A percentile compares a stretch with the other conserved stretches of the same genome.
phyloP scores from a whole-genome alignment of 2,797 vertebrate species.

The Chaunax sp. region DNA sequence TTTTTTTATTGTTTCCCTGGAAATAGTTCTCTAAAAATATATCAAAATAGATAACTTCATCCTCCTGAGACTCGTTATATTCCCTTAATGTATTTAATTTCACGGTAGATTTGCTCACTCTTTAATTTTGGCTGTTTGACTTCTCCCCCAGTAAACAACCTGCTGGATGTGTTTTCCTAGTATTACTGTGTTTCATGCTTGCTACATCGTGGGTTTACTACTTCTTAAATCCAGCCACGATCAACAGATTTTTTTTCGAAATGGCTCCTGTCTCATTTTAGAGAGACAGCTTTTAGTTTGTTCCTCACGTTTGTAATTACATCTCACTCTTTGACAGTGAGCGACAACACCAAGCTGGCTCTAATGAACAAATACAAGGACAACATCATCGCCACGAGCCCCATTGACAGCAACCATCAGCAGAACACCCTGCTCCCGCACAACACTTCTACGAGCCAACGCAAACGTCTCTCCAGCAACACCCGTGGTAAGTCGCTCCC shows the following conservation, averaged over 20 bases:
- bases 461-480: slow-evolving; percentile 96
- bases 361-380: slow-evolving; percentile 99
- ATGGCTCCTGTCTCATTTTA: slow-evolving; percentile 13
- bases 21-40: slow-evolving; percentile 27
- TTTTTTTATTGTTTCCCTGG: neutral
- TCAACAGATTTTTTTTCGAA: neutral
- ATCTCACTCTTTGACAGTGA: slow-evolving; percentile 82
- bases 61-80: slow-evolving; percentile 32
- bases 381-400: slow-evolving; percentile 98
- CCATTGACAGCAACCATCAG: slow-evolving; percentile 95
- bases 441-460: slow-evolving; percentile 94
- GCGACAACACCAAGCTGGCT: slow-evolving; percentile 95
- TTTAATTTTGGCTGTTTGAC: slow-evolving; percentile 48
- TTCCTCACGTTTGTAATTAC: slow-evolving; percentile 27
- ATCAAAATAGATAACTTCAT: slow-evolving; percentile 28
- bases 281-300: slow-evolving; percentile 11
- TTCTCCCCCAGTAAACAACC: slow-evolving; percentile 37
- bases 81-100: slow-evolving; percentile 60
- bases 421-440: slow-evolving; percentile 95
- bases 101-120: slow-evolving; percentile 60
- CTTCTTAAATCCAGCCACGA: slow-evolving; percentile 11
- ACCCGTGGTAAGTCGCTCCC: slow-evolving; percentile 87
- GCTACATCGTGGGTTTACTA: slow-evolving; percentile 15
- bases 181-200: neutral
- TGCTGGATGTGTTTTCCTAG: slow-evolving; percentile 13